Base-by-base conservation (phyloP, 2,113 vertebrate genomes). In the Cyphomyrus plagiostoma region DNA sequence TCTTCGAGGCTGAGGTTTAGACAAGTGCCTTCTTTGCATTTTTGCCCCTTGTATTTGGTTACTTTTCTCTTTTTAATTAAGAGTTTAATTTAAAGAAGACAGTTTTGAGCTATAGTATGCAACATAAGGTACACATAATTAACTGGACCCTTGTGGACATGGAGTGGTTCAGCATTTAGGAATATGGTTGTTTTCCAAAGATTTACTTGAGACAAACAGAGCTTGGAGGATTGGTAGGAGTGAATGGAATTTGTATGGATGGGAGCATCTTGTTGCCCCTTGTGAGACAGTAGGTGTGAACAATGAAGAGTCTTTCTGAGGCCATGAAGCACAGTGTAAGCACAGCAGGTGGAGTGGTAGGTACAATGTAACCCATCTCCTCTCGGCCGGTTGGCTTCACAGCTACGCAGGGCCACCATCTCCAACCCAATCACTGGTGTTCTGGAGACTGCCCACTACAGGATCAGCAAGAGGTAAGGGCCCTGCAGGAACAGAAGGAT, bases 381-480 rank as follows among this genome's bases (percentile, higher is more conserved):
- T 92, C 96, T 96, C 93, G 95, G 96, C 96, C 95, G 97, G 95
- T 97, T 99, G 98, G 97, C 97, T 98, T 97, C 97, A 97, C 97
- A 99, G 98, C 96, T 99, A 93, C 99, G 98, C 97, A 98, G 98
- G 97, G 98, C 98, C 96, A 99, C 98, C 96, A 99, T 99, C 96
- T 99, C 98, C 96, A 99, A 99, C 95, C 98, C 98, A 94, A 91
- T 99, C 97, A 99, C 98, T 92, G 98, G 98, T 96, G 97, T 98
- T 94, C 97, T 99, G 95, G 98, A 99, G 97, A 99, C 98, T 89
- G 98, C 98, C 95, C 92, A 97, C 93, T 99, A 99, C 97, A 97
- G 98, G 96, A 99, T 99, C 99, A 99, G 98, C 96, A 99, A 99
- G 97, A 99, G 98, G 98, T 99, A 98, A 98, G 98, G 87, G 45